Evolutionary conservation across 1,140 invertebrate species (phyloP), one percentile per base, ranked within the genome.

Genomic region (Papilio xuthus): DNA sequence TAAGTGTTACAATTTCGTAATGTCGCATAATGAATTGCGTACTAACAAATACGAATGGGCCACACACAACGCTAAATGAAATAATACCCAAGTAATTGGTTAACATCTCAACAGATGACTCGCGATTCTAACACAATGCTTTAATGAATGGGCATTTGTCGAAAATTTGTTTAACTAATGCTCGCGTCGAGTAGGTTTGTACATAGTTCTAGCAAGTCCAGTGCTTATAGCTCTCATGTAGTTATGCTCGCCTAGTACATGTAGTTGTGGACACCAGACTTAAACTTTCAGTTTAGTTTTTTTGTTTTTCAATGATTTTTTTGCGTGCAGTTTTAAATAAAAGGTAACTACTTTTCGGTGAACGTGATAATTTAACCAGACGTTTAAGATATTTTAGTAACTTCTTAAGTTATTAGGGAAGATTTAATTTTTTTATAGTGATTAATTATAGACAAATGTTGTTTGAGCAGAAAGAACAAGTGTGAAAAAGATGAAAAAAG

Each of bases 241-340:
- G 79, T 83, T 88, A 86, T 88, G 80, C 60, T 81, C 78, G 79
- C 86, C 85, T 87, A 73, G 86, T 87, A 87, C 80, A 83, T 84
- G 81, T 86, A 67, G 60, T 28, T 67, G 60, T 32, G 26, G 26
- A 67, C 13, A 32, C 26, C 12, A 67, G 60, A 28, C 8, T 23
- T 12, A 4, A 28, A 15, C 6, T 28, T 13, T 15, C 9, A 28
- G 18, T 32, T 67, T 26, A 67, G 26, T 28, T 28, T 60, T 63
- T 18, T 37, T 37, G 32, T 37, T 37, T 4, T 37, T 6, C 32
- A 37, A 37, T 37, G 32, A 6, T 37, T 37, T 37, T 37, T 37
- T 37, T 37, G 0, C 32, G 32, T 37, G 4, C 7, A 37, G 32
- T 37, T 37, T 37, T n/a, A n/a, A n/a, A n/a, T n/a, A n/a, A n/a